These are phyloP conservation scores for Glossosoma conforme DNA, from an alignment of 1,140 invertebrate genomes.

Conservation along the genomic window DNA sequence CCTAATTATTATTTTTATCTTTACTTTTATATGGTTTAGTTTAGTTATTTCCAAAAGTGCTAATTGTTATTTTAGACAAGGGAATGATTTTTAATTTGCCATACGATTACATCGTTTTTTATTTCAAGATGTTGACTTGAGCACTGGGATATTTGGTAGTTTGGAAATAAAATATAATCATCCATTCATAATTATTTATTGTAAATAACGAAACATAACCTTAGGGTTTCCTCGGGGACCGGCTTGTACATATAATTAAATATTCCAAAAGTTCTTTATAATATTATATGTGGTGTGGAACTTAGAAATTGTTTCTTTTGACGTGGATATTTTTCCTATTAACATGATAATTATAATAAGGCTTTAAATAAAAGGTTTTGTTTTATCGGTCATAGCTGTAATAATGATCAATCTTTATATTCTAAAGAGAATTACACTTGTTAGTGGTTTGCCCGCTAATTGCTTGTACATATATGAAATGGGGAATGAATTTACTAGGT, in stretches of 20 bases:
- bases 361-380: conserved; percentile 5
- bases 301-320: conserved; percentile 20
- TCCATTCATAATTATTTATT: too few relatives aligned
- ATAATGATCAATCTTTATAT: conserved; percentile 4
- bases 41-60: too few relatives aligned
- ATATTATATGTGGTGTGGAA: conserved; percentile 26
- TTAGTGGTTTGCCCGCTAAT: conserved; percentile 2
- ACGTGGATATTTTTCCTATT: conserved; percentile 17
- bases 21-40: too few relatives aligned
- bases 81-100: too few relatives aligned
- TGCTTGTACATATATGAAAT: conserved; percentile 18
- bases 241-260: neutral
- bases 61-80: too few relatives aligned
- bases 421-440: conserved; percentile 1
- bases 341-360: conserved; percentile 8
- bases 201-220: neutral
- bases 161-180: too few relatives aligned
- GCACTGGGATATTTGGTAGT: too few relatives aligned
- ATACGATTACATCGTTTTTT: too few relatives aligned
- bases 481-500: conserved; percentile 18
- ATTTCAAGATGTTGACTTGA: too few relatives aligned
- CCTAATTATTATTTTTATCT: too few relatives aligned
- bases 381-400: conserved; percentile 4
- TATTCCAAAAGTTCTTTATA: too few relatives aligned
- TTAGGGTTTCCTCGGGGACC: neutral